These are phyloP conservation scores for Emmelina monodactyla DNA, from an alignment of 2,888 invertebrate genomes.

Conservation along the genomic window DNA sequence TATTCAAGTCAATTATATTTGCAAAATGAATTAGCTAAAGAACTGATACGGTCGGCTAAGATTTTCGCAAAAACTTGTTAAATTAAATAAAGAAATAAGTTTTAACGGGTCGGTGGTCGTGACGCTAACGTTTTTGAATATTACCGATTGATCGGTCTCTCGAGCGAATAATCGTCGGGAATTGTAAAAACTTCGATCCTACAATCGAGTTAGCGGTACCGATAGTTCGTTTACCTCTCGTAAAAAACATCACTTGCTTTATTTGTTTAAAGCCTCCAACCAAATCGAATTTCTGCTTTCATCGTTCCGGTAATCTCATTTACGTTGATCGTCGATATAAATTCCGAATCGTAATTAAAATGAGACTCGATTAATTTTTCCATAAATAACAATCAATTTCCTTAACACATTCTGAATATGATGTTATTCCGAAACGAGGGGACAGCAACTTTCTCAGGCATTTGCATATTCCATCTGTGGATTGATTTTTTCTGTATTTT, in stretches of 20 bases:
- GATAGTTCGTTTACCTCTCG: conserved; percentile 40
- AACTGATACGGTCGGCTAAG: conserved; percentile 2
- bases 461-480: not conserved
- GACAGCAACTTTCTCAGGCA: not conserved
- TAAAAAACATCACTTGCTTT: conserved; percentile 1
- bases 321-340: too few species aligned
- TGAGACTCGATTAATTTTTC: too few species aligned
- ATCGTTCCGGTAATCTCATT: too few species aligned
- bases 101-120: conserved; percentile 30
- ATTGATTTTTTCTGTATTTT: not conserved
- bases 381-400: too few species aligned
- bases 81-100: conserved; percentile 57
- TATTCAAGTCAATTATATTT: too few species aligned
- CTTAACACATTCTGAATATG: too few species aligned
- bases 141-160: conserved; percentile 31
- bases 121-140: conserved; percentile 33
- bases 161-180: conserved; percentile 37
- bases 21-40: too few species aligned
- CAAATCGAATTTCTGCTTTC: too few species aligned
- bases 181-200: conserved; percentile 30
- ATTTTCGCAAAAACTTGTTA: conserved; percentile 30
- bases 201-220: conserved; percentile 36
- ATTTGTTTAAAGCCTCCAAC: too few species aligned
- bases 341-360: too few species aligned
- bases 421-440: too few species aligned